A percentile compares a stretch with the other conserved stretches of the same genome.
These are phyloP conservation scores for Apotomis betuletana DNA, from an alignment of 2,888 invertebrate genomes.

Conservation along the genomic window DNA sequence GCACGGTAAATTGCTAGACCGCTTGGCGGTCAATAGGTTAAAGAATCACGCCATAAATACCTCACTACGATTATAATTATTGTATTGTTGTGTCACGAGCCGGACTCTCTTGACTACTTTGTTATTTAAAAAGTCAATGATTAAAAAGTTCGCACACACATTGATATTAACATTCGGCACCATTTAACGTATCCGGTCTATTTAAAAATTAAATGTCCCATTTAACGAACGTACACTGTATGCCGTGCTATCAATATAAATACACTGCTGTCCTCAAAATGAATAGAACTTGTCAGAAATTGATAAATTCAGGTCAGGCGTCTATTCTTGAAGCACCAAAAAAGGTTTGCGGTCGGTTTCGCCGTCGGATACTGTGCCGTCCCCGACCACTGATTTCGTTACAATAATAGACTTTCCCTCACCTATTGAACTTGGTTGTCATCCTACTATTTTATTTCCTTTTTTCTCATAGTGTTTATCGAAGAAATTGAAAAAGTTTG, in stretches of 20 bases:
- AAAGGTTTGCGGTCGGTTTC: constrained; percentile 35
- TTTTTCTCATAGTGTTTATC: constrained; percentile 9
- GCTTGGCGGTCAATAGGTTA: no score
- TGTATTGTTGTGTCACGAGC: no score
- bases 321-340: constrained; percentile 37
- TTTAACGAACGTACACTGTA: not conserved
- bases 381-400: constrained; percentile 32
- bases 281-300: constrained; percentile 33
- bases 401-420: constrained; percentile 36
- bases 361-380: constrained; percentile 18
- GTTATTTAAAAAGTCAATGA: no score
- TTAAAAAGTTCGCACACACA: no score
- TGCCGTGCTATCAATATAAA: constrained; percentile 4
- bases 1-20: no score
- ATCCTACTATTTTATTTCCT: constrained; percentile 18
- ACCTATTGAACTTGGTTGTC: constrained; percentile 25
- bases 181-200: not conserved
- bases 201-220: constrained; percentile 1
- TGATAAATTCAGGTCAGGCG: constrained; percentile 39
- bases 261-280: constrained; percentile 25
- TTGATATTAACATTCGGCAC: no score
- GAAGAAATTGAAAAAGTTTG: constrained; percentile 5
- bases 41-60: no score
- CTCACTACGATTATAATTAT: no score
- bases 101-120: no score